phyloP scores from a whole-genome alignment of 2,888 invertebrate species.

The Cantharis nigra region DNA sequence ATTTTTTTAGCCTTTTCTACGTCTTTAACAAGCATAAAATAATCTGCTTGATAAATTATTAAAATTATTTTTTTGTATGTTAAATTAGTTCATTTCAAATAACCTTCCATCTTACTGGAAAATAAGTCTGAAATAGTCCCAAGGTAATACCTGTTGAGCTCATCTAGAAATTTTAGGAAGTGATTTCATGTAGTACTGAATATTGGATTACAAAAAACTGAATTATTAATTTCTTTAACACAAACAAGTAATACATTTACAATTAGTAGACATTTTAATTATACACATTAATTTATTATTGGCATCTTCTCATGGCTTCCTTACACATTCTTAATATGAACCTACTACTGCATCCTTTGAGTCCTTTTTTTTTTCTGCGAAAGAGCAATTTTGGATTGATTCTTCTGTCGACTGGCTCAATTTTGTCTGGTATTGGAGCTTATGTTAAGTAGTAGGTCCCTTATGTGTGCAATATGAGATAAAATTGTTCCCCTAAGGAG shows the following conservation, averaged over 20 bases:
- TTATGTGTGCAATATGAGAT: too few relatives aligned
- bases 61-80: constrained; percentile 6
- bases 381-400: too few relatives aligned
- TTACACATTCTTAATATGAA: too few relatives aligned
- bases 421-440: too few relatives aligned
- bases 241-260: background rate
- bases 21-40: constrained; percentile 11
- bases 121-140: constrained; percentile 24
- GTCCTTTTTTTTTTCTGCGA: background rate
- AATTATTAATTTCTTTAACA: constrained; percentile 9
- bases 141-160: constrained; percentile 20
- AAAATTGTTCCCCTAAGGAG: too few relatives aligned
- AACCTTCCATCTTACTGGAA: constrained; percentile 26
- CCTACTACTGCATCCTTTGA: background rate
- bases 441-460: too few relatives aligned
- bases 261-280: too few relatives aligned
- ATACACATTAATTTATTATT: too few relatives aligned
- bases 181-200: background rate
- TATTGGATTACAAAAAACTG: constrained; percentile 14
- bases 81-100: constrained; percentile 12
- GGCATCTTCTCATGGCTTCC: too few relatives aligned
- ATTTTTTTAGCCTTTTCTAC: constrained; percentile 4
- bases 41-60: constrained; percentile 3
- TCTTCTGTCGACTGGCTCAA: too few relatives aligned
- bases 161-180: constrained; percentile 12